Conservation (phyloP, 1,140 invertebrate species). For the Heterodera schachtii region DNA sequence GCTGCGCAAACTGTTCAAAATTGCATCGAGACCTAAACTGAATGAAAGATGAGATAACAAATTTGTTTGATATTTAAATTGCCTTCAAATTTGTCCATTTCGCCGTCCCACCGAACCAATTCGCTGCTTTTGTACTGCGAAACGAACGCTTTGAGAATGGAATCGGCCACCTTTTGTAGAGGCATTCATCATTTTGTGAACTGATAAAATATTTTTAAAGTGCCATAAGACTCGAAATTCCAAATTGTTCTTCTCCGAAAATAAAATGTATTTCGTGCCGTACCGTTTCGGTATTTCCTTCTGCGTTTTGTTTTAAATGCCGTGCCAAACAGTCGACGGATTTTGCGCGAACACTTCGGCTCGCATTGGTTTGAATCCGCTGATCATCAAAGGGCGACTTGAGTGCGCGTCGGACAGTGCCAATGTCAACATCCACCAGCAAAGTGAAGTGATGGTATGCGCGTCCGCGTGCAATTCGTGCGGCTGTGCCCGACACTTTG, state of each 20-base stretch:
- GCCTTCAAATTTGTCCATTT: not conserved
- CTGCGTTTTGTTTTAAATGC: not conserved
- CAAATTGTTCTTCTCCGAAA: not conserved
- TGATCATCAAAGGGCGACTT: constrained; percentile 46
- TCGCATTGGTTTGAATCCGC: constrained; percentile 60
- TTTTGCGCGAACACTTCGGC: constrained; percentile 53
- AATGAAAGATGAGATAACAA: not conserved
- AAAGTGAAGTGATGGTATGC: constrained; percentile 64
- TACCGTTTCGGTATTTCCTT: not conserved
- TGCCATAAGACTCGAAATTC: too few species aligned
- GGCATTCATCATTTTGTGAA: not conserved
- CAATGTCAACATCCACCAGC: constrained; percentile 52
- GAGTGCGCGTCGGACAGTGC: constrained; percentile 42
- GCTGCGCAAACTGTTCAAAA: constrained; percentile 32
- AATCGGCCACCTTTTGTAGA: not conserved
- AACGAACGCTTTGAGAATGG: constrained; percentile 17
- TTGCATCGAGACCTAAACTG: constrained; percentile 37
- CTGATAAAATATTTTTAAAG: not conserved
- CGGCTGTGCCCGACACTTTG: constrained; percentile 63
- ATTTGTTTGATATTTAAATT: not conserved
- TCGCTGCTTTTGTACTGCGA: constrained; percentile 15
- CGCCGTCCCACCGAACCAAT: constrained; percentile 11
- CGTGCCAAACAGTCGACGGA: constrained; percentile 54
- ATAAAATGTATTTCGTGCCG: not conserved
- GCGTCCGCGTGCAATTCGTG: constrained; percentile 52